Evolutionary conservation across 2,113 vertebrate genomes (phyloP).

Genomic region (Otis tarda): DNA sequence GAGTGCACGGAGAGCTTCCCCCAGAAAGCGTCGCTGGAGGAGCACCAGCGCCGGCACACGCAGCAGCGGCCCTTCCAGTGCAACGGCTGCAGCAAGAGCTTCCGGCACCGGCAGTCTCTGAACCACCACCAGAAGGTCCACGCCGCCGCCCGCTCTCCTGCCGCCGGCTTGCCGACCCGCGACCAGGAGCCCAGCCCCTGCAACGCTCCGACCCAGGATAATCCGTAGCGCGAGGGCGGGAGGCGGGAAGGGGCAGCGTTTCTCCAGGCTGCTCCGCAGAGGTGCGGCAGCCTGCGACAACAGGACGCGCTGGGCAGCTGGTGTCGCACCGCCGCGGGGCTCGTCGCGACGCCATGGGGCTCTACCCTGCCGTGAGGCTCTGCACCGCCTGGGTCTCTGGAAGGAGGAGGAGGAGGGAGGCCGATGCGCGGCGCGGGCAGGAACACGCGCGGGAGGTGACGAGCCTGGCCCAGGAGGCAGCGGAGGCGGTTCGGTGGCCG

Average conservation of each 20-base stretch:
- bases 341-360: neutral
- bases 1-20: conserved; percentile 52
- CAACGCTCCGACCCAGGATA: neutral
- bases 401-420: neutral
- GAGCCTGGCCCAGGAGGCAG: neutral
- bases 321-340: rapidly evolving
- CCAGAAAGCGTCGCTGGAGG: conserved; percentile 7
- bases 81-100: conserved; percentile 56
- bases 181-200: neutral
- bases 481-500: rapidly evolving
- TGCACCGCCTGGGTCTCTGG: rapidly evolving
- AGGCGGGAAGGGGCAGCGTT: neutral
- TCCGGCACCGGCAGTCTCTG: conserved; percentile 55
- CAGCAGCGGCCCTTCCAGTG: conserved; percentile 63
- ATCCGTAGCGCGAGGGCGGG: neutral
- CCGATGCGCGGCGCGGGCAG: neutral
- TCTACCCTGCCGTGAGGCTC: neutral
- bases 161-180: neutral
- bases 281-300: rapidly evolving
- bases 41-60: conserved; percentile 61
- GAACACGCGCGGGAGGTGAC: rapidly evolving
- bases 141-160: neutral
- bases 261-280: neutral
- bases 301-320: rapidly evolving
- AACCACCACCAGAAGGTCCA: conserved; percentile 63